Conservation (phyloP, 2,888 invertebrate species). For the Nymphalis urticae region DNA sequence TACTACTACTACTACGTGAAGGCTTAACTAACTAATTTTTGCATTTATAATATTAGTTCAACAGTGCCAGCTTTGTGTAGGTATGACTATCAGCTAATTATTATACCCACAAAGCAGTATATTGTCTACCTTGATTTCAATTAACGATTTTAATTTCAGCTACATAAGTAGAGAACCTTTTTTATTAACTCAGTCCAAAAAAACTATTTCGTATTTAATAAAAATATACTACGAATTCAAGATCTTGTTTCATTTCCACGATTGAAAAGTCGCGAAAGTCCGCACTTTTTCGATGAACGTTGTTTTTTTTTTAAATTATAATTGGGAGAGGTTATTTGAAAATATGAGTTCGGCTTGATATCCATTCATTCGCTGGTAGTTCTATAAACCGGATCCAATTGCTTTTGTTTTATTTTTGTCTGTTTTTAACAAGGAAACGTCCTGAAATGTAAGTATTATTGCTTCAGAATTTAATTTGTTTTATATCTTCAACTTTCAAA, state of each 20-base stretch:
- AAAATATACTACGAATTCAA: conserved; percentile 10
- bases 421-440: not conserved
- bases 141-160: conserved; percentile 6
- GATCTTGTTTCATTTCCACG: conserved; percentile 15
- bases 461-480: not conserved
- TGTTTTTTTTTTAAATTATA: conserved; percentile 8
- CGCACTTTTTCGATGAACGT: conserved; percentile 10
- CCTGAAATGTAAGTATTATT: not conserved
- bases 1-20: no score
- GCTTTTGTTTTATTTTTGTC: not conserved
- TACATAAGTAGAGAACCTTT: no score
- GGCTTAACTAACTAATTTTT: no score
- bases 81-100: no score
- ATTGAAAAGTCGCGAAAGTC: conserved; percentile 6
- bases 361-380: not conserved
- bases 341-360: conserved; percentile 1
- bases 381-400: not conserved
- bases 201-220: not conserved
- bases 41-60: no score
- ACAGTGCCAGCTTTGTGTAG: no score
- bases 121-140: conserved; percentile 18
- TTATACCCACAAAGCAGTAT: no score
- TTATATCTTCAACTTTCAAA: no score
- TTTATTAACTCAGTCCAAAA: not conserved
- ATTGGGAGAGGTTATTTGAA: conserved; percentile 6